Percentiles rank a stretch among this genome's conserved stretches.
These are phyloP conservation scores for Rotaria socialis DNA, from an alignment of 2,888 invertebrate species.

Conservation along the genomic window DNA sequence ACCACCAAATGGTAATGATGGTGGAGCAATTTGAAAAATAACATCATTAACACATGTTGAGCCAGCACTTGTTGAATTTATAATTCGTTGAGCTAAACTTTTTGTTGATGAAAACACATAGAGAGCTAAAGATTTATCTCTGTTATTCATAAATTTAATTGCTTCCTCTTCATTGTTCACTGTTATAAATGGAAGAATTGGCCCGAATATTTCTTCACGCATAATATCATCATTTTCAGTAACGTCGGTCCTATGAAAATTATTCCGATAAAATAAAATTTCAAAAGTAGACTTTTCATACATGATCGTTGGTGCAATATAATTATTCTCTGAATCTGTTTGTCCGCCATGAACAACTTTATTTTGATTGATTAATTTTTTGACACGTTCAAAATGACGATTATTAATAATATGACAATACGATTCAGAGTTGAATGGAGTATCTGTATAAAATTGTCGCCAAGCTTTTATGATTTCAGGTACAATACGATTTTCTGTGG, in stretches of 20 bases:
- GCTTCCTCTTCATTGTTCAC: slow-evolving; percentile 82
- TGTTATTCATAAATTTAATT: slow-evolving; percentile 76
- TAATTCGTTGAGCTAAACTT: slow-evolving; percentile 65
- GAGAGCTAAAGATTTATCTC: slow-evolving; percentile 81
- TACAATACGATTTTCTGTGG: slow-evolving; percentile 50
- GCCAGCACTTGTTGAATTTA: slow-evolving; percentile 73
- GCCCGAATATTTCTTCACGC: slow-evolving; percentile 88
- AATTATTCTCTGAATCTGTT: slow-evolving; percentile 70
- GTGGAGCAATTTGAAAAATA: slow-evolving; percentile 71
- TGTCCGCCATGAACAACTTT: slow-evolving; percentile 76
- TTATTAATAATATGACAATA: slow-evolving; percentile 78
- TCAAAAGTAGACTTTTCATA: neutral
- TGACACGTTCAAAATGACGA: slow-evolving; percentile 76
- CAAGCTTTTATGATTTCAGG: slow-evolving; percentile 64
- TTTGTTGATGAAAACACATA: slow-evolving; percentile 75
- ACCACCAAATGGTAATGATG: slow-evolving; percentile 82
- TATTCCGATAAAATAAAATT: neutral
- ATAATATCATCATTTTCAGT: slow-evolving; percentile 67
- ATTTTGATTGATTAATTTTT: slow-evolving; percentile 68
- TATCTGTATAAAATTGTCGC: slow-evolving; percentile 75
- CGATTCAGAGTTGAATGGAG: slow-evolving; percentile 76
- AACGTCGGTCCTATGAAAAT: slow-evolving; percentile 64
- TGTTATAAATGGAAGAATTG: slow-evolving; percentile 81
- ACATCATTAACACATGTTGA: slow-evolving; percentile 79
- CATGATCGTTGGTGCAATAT: slow-evolving; percentile 68